Evolutionary conservation across 2,113 vertebrate genomes (phyloP).

Genomic region (Rhegmatorhina hoffmannsi): DNA sequence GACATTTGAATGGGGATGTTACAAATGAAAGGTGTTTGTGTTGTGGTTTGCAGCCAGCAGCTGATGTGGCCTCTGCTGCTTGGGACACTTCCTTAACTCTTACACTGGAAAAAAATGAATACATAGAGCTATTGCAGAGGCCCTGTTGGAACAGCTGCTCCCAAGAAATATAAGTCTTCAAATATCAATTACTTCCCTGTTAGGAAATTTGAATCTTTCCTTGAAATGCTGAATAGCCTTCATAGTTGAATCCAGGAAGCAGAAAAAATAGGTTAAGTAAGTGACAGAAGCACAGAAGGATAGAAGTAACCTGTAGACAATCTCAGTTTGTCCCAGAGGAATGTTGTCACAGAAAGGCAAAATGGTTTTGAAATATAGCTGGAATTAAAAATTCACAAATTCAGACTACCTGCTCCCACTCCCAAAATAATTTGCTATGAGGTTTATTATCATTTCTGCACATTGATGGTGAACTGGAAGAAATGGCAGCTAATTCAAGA

Average conservation of each 20-base stretch:
- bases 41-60: not conserved
- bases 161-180: not conserved
- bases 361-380: not conserved
- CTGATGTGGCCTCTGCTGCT: not conserved
- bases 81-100: not conserved
- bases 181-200: not conserved
- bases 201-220: not conserved
- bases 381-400: constrained; percentile 4
- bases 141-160: not conserved
- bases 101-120: not conserved
- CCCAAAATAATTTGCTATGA: not conserved
- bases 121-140: not conserved
- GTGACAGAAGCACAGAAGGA: not conserved
- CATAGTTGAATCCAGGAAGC: not conserved
- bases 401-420: not conserved
- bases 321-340: not conserved
- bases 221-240: not conserved
- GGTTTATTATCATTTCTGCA: not conserved
- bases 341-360: not conserved
- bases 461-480: not conserved
- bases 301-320: not conserved
- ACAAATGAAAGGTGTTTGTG: not conserved
- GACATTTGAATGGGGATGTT: not conserved
- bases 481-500: not conserved
- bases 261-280: constrained; percentile 24